Conservation (phyloP, 2,113 vertebrate genomes). For the Xenotilapia caudafasciata region DNA sequence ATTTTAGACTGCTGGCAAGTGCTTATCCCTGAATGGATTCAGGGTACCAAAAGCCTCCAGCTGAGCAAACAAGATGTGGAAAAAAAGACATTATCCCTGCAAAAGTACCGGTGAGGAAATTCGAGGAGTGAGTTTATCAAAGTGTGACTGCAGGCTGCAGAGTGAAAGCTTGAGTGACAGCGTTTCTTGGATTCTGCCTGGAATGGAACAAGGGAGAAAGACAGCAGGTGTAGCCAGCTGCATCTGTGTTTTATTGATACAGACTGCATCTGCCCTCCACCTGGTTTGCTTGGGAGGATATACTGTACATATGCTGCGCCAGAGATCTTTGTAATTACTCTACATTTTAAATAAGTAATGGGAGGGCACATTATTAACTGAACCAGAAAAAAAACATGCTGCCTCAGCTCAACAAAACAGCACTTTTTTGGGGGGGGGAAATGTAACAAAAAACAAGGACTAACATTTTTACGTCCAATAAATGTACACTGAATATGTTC, state of each 20-base stretch:
- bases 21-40: constrained; percentile 24
- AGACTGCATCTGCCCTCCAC: constrained; percentile 26
- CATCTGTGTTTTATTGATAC: constrained; percentile 68
- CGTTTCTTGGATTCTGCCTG: constrained; percentile 8
- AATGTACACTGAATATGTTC: neutral
- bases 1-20: constrained; percentile 4
- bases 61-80: constrained; percentile 46
- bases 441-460: neutral
- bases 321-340: neutral
- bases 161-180: constrained; percentile 58
- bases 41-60: constrained; percentile 32
- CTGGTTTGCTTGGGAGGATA: constrained; percentile 1
- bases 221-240: constrained; percentile 28
- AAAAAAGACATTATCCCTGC: constrained; percentile 14
- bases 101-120: constrained; percentile 24
- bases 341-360: constrained; percentile 1
- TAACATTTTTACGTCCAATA: neutral
- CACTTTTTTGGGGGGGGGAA: accelerated
- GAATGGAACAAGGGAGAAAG: neutral
- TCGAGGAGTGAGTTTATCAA: constrained; percentile 44
- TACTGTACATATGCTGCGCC: constrained; percentile 10
- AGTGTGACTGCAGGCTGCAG: constrained; percentile 47
- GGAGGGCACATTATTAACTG: neutral
- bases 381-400: neutral
- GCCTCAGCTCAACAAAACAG: neutral